Conservation (phyloP, 2,113 vertebrate species). For the Onychostruthus taczanowskii region DNA sequence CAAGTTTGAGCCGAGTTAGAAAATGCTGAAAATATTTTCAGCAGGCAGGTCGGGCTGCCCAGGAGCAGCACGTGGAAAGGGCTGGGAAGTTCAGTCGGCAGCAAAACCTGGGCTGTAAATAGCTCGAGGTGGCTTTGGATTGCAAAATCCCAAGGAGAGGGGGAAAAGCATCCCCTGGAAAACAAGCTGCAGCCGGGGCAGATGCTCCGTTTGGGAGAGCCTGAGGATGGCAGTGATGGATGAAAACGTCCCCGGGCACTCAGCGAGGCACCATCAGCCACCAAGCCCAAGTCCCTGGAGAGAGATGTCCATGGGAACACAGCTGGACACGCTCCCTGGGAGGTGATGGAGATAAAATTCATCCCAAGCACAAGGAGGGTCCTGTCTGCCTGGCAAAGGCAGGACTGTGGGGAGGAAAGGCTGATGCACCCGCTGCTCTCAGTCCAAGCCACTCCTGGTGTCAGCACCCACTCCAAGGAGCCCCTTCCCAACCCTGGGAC, state of each 20-base stretch:
- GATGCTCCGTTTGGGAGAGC: fast-evolving
- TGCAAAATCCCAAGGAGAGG: neutral
- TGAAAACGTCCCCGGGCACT: fast-evolving
- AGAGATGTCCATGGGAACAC: neutral
- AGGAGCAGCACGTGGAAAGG: neutral
- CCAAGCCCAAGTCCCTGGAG: fast-evolving
- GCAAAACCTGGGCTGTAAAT: slow-evolving; percentile 5
- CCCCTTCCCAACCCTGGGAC: neutral
- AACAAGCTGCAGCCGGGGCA: fast-evolving
- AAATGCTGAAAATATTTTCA: neutral
- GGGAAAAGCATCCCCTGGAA: neutral
- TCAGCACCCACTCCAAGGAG: neutral
- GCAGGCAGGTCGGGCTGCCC: neutral
- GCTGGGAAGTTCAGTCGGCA: slow-evolving; percentile 13
- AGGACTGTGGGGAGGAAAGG: neutral
- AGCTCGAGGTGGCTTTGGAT: neutral
- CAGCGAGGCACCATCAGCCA: neutral
- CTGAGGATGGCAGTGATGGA: fast-evolving
- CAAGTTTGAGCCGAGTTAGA: neutral
- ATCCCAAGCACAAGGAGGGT: neutral
- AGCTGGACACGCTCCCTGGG: fast-evolving
- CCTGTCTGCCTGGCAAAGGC: neutral
- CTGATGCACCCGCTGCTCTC: neutral
- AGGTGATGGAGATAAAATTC: neutral
- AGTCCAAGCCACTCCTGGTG: fast-evolving